Percentiles rank a stretch among this genome's conserved stretches.
Conservation (phyloP, 2,797 vertebrate species). For the Rhynchotus rufescens region DNA sequence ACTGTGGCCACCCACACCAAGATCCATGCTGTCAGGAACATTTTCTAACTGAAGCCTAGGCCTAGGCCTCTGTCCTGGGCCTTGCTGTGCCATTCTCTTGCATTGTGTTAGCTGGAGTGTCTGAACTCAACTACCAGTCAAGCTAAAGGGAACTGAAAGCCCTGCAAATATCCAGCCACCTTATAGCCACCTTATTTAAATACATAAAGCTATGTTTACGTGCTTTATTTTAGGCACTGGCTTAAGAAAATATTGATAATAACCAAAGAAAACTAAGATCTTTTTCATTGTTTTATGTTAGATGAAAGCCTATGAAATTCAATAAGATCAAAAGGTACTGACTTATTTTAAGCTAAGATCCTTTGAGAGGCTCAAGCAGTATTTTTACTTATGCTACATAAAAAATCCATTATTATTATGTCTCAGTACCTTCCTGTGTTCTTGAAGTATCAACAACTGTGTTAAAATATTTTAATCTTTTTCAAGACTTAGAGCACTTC, state of each 20-base stretch:
- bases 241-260: neutral
- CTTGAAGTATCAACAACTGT: neutral
- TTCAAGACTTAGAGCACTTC: neutral
- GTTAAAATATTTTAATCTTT: neutral
- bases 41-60: neutral
- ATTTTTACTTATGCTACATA: neutral
- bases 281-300: neutral
- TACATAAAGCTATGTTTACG: neutral
- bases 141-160: neutral
- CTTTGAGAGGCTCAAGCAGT: neutral
- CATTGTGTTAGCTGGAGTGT: neutral
- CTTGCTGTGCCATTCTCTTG: accelerated
- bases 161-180: neutral
- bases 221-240: neutral
- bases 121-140: neutral
- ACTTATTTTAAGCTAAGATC: neutral
- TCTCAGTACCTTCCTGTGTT: neutral
- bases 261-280: neutral
- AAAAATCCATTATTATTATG: neutral
- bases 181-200: neutral
- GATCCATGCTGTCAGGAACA: neutral
- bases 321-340: neutral
- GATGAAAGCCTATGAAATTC: neutral
- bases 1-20: accelerated
- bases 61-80: neutral